Base-by-base conservation (phyloP, 2,113 vertebrate genomes). In the Probosciger aterrimus region DNA sequence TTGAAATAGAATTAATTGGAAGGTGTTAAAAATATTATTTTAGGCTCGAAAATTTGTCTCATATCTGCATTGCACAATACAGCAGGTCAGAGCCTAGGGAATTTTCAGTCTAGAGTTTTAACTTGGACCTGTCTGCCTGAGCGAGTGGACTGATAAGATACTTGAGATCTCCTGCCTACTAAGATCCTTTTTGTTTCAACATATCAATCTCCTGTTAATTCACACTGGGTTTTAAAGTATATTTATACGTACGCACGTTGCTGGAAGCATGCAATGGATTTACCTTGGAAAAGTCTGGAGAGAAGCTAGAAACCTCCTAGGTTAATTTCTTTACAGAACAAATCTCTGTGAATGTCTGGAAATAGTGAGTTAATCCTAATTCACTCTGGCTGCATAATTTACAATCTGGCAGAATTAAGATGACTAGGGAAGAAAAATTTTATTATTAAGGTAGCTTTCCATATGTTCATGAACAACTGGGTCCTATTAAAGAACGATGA, bases 401-500 rank as follows among this genome's bases (percentile, higher is more conserved):
- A 90, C 37, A 95, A 74, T 55, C 92, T 86, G 20, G 18, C 30
- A 86, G 86, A 95, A 87, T 77, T 88, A 83, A 86, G 64, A 88
- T 5, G 55, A 82, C 73, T 82, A 85, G 50, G 46, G 78, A 96
- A 96, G 92, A 94, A 96, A 95, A 94, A 90, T 73, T 63, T 92
- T 93, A 90, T 91, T 92, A 94, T 93, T 95, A 95, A 97, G 69
- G 50, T 39, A 60, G 46, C 69, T 80, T 97, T 83, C 87, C 94
- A 80, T 62, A 91, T 85, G 86, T 79, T 97, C 93, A 49, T 74
- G 96, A 96, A 78, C 91, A 96, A 95, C 84, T 89, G 78, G 74
- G 74, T 95, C 52, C 82, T 96, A 93, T 96, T 96, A 97, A 95
- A 92, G 94, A 91, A 97, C 95, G 97, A 96, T 97, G 93, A 96